Base-by-base conservation (phyloP, 2,797 vertebrate species). In the Miichthys miiuy region DNA sequence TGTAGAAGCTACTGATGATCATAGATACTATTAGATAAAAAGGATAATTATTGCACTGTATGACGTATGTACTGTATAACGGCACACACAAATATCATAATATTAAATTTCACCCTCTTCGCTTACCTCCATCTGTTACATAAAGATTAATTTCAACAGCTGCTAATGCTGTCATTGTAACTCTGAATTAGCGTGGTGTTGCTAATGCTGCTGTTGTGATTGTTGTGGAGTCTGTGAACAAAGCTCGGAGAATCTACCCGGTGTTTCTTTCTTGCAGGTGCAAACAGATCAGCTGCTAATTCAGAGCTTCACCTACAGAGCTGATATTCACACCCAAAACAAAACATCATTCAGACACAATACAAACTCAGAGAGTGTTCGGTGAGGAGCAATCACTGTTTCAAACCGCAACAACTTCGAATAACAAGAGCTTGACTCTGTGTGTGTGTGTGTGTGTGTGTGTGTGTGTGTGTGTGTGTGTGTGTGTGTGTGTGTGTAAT, bases 331-430 rank as follows among this genome's bases (percentile, higher is more conserved):
- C 79, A 72, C 25, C 61, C 44, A 65, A 86, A 84, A 89, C 87
- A 83, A 83, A 84, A 86, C 85, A 84, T 55, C 79, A 77, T 80
- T 84, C 82, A 80, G 68, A 82, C 82, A 79, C 71, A 85, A 89
- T 25, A 42, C 75, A 72, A 52, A 58, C 69, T 5, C 23, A 80
- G 56, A 56, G 64, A 81, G 51, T 34, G 62, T 76, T 84, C n/a
- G 51, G 63, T 50, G 82, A 71, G 18, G 63, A 84, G 84, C 81
- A 82, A 88, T 85, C 82, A 79, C 61, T 30, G 65, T 20, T 81
- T 87, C 81, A 87, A 55, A 85, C 27, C 44, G 60, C 51, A 87
- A 51, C 79, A 74, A 81, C 75, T 55, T 51, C 68, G 65, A 83
- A 82, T 72, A 85, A 85, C 70, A 77, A 77, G 51, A 78, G 80